Percentiles rank a stretch among this genome's conserved stretches.
phyloP scores from a whole-genome alignment of 2,113 vertebrate species.

The Aldabrachelys gigantea region DNA sequence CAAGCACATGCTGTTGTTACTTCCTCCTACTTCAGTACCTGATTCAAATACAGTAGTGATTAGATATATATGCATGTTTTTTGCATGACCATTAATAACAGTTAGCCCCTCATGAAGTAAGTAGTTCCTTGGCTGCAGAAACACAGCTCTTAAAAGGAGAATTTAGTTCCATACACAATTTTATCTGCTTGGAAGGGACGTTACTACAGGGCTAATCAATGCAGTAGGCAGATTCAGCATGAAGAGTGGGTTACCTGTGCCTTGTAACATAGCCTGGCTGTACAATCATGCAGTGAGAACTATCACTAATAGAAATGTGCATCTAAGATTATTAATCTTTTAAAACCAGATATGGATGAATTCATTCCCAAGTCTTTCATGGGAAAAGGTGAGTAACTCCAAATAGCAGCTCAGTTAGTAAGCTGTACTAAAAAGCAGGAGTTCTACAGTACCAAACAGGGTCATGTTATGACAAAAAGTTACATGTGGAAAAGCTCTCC shows the following conservation, averaged over 20 bases:
- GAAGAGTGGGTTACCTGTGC: background rate
- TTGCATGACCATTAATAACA: background rate
- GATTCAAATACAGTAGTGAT: rapidly evolving
- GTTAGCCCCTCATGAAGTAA: too few species aligned
- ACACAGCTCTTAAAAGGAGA: background rate
- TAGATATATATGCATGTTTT: rapidly evolving
- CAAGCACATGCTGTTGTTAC: rapidly evolving
- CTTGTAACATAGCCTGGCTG: background rate
- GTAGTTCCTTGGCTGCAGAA: rapidly evolving
- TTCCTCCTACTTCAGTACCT: rapidly evolving
- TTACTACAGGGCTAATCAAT: background rate
- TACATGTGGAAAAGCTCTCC: background rate
- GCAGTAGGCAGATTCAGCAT: background rate
- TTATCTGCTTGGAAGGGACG: background rate
- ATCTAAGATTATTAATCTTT: background rate
- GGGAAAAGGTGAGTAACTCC: background rate
- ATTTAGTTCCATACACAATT: background rate
- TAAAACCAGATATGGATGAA: background rate
- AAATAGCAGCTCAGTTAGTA: background rate
- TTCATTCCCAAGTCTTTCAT: background rate
- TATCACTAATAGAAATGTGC: background rate
- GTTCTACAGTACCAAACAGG: background rate
- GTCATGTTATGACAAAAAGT: background rate
- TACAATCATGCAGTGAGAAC: background rate
- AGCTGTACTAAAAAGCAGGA: background rate